Percentiles rank a stretch among this genome's conserved stretches.
These are phyloP conservation scores for Diaprepes abbreviatus DNA, from an alignment of 2,888 invertebrate species.

Conservation along the genomic window DNA sequence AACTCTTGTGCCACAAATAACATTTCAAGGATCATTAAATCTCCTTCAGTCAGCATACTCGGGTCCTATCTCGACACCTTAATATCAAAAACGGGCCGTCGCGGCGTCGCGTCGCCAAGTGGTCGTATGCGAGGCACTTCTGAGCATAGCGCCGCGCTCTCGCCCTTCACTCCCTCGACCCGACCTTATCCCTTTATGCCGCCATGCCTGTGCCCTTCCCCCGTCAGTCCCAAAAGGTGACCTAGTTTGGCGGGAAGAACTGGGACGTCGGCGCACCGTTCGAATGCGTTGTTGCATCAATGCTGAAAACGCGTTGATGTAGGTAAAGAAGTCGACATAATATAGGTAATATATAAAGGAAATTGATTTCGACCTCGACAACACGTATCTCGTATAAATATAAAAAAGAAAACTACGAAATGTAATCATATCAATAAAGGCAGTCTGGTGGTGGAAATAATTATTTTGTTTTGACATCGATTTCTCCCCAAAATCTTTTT, in stretches of 20 bases:
- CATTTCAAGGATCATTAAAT: not conserved
- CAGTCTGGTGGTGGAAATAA: too few relatives aligned
- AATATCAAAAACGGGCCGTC: not conserved
- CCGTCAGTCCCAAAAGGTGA: constrained; percentile 29
- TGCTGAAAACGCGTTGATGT: constrained; percentile 6
- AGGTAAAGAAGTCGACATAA: constrained; percentile 14
- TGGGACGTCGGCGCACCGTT: constrained; percentile 36
- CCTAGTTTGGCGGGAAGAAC: constrained; percentile 46
- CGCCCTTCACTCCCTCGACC: constrained; percentile 32
- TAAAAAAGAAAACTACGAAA: too few relatives aligned
- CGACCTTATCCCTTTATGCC: constrained; percentile 39
- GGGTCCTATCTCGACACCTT: not conserved
- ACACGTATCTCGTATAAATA: too few relatives aligned
- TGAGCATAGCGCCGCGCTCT: constrained; percentile 3
- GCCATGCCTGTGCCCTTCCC: constrained; percentile 3
- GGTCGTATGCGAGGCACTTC: constrained; percentile 1
- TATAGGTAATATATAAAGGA: not conserved
- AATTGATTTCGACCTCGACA: not conserved
- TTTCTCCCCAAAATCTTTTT: too few relatives aligned
- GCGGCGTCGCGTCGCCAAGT: constrained; percentile 6
- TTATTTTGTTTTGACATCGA: too few relatives aligned
- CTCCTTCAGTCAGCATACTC: not conserved
- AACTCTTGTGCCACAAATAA: not conserved
- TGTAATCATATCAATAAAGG: too few relatives aligned
- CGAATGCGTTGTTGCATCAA: constrained; percentile 26